A percentile compares a stretch with the other conserved stretches of the same genome.
phyloP scores from a whole-genome alignment of 2,888 invertebrate species.

The Nymphalis urticae region DNA sequence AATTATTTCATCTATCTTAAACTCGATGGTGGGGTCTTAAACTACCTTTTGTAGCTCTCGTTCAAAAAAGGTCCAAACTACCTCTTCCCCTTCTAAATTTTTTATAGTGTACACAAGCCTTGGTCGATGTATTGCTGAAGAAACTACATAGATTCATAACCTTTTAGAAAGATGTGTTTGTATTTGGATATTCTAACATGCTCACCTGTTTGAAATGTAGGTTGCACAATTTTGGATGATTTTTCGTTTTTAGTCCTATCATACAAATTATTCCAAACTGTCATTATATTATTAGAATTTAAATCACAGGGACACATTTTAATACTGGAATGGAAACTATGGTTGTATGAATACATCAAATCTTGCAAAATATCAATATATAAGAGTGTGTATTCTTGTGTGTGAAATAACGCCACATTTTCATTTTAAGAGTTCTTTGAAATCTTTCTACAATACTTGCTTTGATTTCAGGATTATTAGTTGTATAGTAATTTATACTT shows the following conservation, averaged over 20 bases:
- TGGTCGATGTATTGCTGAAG: too few species aligned
- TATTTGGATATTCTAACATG: slow-evolving; percentile 41
- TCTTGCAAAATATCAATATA: not conserved
- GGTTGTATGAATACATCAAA: too few species aligned
- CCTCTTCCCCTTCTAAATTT: not conserved
- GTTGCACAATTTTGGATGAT: not conserved
- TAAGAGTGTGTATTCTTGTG: not conserved
- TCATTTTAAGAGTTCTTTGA: not conserved
- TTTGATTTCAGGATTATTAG: not conserved
- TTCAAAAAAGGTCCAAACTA: slow-evolving; percentile 43
- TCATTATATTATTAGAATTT: too few species aligned
- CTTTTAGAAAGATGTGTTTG: slow-evolving; percentile 34
- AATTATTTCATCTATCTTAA: slow-evolving; percentile 43
- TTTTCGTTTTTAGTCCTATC: not conserved
- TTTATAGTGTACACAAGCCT: not conserved
- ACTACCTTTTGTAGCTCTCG: slow-evolving; percentile 43
- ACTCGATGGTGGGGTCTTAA: slow-evolving; percentile 25
- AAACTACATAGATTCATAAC: slow-evolving; percentile 33
- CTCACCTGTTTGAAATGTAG: not conserved
- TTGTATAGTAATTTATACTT: not conserved
- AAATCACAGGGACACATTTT: too few species aligned
- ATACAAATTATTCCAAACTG: not conserved
- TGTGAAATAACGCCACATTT: not conserved
- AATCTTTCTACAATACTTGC: not conserved
- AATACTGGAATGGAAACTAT: too few species aligned